Percentiles rank a stretch among this genome's conserved stretches.
These are phyloP conservation scores for Oenanthe melanoleuca DNA, from an alignment of 2,113 vertebrate species.

Conservation along the genomic window DNA sequence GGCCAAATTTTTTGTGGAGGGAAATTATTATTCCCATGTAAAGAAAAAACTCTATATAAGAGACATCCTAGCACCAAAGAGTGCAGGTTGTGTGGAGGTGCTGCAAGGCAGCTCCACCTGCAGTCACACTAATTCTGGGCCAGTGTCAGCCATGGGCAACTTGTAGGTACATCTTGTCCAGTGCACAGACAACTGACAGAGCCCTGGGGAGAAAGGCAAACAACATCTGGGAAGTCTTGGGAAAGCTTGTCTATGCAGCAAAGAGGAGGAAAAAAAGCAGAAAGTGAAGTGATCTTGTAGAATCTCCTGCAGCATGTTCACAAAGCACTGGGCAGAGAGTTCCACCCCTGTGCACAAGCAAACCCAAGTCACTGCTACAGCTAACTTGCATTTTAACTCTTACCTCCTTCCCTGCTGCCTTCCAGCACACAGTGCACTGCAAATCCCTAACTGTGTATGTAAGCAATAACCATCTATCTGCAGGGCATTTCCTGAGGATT, in stretches of 20 bases:
- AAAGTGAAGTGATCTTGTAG: neutral
- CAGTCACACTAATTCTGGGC: fast-evolving
- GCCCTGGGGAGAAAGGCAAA: neutral
- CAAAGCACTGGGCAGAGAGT: neutral
- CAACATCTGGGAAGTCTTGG: neutral
- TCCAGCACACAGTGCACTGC: neutral
- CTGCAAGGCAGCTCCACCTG: neutral
- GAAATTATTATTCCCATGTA: neutral
- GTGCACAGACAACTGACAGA: fast-evolving
- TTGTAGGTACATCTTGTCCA: neutral
- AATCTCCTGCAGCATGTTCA: neutral
- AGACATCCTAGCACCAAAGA: neutral
- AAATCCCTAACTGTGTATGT: neutral
- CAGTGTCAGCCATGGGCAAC: neutral
- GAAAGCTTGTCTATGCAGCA: neutral
- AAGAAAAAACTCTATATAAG: neutral
- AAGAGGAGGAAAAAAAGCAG: fast-evolving
- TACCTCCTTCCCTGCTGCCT: neutral
- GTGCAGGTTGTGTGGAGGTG: neutral
- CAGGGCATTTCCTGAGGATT: constrained; percentile 2
- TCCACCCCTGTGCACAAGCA: neutral
- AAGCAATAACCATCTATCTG: neutral
- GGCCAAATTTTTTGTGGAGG: neutral
- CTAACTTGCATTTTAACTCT: neutral
- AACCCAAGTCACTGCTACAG: neutral